Evolutionary conservation across 2,797 vertebrate species (phyloP), one percentile per base, ranked within the genome.

Genomic region (Morus bassanus): DNA sequence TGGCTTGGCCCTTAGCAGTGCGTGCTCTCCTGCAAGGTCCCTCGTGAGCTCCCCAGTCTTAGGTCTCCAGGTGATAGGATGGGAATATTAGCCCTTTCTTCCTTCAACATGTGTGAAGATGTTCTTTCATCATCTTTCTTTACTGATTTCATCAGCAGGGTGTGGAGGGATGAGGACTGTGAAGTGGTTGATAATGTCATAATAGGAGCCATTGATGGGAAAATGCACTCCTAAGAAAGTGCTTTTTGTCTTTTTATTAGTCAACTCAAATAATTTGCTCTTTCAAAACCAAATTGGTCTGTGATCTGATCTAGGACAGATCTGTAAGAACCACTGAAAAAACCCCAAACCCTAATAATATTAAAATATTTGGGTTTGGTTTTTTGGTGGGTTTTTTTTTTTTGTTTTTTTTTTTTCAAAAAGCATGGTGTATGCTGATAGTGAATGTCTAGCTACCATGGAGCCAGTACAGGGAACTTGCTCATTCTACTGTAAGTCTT

Each of bases 401-500:
- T 39, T 39, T 39, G 37, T 43, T 31, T 51, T 30, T 41, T 31
- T 30, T 18, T 28, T 28, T 28, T 16, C 17, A 15, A 43, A 48
- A 27, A 79, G 27, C 33, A 16, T 8, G 22, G 21, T 2, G 1
- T 19, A 3, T 33, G 14, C 41, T 43, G 46, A 17, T 9, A 8
- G 5, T 46, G 75, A 43, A 33, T 1, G 8, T 18, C 35, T 6
- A 13, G 33, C 53, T n/a, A 8, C 80, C 11, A 0, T 8, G 43
- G 35, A 69, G 28, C 46, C 51, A 43, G 28, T 4, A 3, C 11
- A 7, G 37, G 7, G 35, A 74, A 22, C 46, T 43, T 46, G 11
- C 65, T 78, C 2, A 0, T 31, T 56, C 67, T 68, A 13, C 23
- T 2, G 0, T 13, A 15, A 45, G 11, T 53, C 53, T 48, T 43